These are phyloP conservation scores for Fabriciana adippe DNA, from an alignment of 2,888 invertebrate species.

Conservation along the genomic window DNA sequence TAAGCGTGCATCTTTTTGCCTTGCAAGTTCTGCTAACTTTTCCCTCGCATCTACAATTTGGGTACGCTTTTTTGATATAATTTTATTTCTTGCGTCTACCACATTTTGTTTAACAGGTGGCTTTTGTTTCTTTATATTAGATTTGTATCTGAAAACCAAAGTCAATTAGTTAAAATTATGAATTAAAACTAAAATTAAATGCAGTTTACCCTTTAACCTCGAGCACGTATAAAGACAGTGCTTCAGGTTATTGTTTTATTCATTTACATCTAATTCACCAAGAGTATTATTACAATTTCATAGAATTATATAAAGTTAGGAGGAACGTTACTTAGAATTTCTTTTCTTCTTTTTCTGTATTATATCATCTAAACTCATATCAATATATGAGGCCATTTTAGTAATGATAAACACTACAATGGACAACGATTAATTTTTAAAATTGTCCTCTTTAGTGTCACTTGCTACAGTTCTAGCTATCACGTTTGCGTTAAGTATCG, in stretches of 20 bases:
- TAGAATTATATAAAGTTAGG: too few species aligned
- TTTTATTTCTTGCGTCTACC: constrained; percentile 88
- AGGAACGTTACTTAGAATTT: constrained; percentile 51
- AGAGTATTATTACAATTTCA: too few species aligned
- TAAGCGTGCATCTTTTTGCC: constrained; percentile 88
- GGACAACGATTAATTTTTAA: neutral
- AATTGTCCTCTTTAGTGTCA: too few species aligned
- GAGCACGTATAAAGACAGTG: too few species aligned
- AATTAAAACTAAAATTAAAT: too few species aligned
- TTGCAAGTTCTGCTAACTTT: constrained; percentile 88
- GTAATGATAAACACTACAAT: neutral
- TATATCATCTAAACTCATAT: constrained; percentile 78
- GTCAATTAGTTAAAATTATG: too few species aligned
- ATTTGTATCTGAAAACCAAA: constrained; percentile 39
- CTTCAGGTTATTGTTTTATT: too few species aligned
- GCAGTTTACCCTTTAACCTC: too few species aligned
- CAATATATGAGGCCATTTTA: constrained; percentile 63
- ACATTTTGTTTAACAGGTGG: constrained; percentile 45
- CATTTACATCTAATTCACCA: too few species aligned
- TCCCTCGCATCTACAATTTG: constrained; percentile 91
- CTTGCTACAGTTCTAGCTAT: too few species aligned
- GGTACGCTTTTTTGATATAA: constrained; percentile 89
- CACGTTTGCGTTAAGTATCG: too few species aligned
- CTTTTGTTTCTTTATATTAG: constrained; percentile 43
- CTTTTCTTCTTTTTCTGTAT: constrained; percentile 69